Conservation (phyloP, 2,888 invertebrate genomes). For the Drosophila mayaguana region DNA sequence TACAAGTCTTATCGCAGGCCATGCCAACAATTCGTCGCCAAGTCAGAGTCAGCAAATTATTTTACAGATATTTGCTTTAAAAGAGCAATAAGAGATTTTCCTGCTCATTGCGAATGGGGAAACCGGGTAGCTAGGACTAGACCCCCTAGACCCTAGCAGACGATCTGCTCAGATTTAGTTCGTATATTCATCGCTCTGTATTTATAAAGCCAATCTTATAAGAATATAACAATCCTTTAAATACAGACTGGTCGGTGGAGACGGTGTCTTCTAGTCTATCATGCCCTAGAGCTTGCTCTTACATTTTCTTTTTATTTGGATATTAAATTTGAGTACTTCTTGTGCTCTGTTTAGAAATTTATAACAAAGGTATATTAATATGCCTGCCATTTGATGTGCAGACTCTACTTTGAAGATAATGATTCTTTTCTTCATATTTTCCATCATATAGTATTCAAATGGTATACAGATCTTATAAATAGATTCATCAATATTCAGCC, state of each 20-base stretch:
- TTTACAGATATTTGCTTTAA: slow-evolving; percentile 6
- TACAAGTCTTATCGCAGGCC: slow-evolving; percentile 21
- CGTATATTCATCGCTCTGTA: background rate
- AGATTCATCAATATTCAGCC: background rate
- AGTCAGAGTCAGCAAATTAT: slow-evolving; percentile 18
- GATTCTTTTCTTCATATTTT: background rate
- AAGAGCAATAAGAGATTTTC: background rate
- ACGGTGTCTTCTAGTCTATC: background rate
- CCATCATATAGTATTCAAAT: background rate
- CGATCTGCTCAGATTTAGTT: no score
- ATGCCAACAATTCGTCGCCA: slow-evolving; percentile 26
- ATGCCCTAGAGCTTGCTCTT: background rate
- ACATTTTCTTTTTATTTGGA: background rate
- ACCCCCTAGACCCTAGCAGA: no score
- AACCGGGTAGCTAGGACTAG: background rate
- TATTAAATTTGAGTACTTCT: background rate
- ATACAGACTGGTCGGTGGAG: no score
- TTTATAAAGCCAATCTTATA: background rate
- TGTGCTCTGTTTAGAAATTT: background rate
- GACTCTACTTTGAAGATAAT: background rate
- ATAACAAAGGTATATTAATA: background rate
- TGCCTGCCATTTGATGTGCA: background rate
- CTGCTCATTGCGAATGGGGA: background rate
- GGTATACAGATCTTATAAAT: background rate
- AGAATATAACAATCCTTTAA: background rate